A percentile compares a stretch with the other conserved stretches of the same genome.
Evolutionary conservation across 2,113 vertebrate species (phyloP).

Genomic region (Dasyornis broadbenti): DNA sequence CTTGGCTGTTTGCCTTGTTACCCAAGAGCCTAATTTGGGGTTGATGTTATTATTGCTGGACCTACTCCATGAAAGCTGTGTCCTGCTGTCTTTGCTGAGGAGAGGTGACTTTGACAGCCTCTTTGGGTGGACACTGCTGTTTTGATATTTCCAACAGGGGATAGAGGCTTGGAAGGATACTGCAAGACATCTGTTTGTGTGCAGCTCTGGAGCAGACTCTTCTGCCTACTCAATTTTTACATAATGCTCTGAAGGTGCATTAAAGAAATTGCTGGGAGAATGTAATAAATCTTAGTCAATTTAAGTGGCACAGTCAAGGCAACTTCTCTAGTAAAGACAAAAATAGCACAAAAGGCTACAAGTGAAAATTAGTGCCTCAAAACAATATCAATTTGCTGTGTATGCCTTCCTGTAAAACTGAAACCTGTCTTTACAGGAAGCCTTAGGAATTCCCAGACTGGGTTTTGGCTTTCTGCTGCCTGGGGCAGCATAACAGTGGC

Average conservation of each 20-base stretch:
- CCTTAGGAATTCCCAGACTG: rapidly evolving
- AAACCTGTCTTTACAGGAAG: background rate
- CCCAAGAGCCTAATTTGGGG: background rate
- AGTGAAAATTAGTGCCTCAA: background rate
- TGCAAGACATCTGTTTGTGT: background rate
- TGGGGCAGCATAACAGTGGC: background rate
- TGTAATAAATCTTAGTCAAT: constrained; percentile 15
- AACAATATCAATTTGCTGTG: background rate
- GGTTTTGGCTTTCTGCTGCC: background rate
- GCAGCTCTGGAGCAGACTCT: background rate
- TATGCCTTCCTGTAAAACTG: background rate
- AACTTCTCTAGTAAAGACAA: background rate
- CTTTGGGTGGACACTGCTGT: background rate
- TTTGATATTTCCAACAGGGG: background rate
- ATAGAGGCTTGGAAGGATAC: background rate
- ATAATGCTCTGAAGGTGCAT: background rate
- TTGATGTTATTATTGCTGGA: background rate
- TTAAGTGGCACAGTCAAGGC: background rate
- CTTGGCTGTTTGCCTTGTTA: background rate
- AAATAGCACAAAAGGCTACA: background rate
- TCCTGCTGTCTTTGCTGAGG: background rate
- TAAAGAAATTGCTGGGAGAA: background rate
- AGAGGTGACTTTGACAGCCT: background rate
- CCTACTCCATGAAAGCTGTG: background rate
- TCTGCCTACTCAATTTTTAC: background rate